Conservation (phyloP, 2,888 invertebrate species). For the Drosophila mercatorum region DNA sequence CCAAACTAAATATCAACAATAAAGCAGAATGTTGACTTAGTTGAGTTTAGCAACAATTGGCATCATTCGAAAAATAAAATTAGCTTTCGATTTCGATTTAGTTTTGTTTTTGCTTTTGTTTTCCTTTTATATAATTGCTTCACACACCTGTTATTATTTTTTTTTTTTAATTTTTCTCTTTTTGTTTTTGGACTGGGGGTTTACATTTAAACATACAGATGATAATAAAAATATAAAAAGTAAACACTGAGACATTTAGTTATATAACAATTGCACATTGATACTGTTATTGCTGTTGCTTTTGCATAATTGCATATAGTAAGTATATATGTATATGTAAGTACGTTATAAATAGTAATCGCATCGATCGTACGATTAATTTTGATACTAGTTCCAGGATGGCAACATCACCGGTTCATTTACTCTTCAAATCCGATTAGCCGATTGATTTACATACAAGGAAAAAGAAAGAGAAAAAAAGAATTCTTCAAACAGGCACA, state of each 20-base stretch:
- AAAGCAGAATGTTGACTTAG: conserved; percentile 39
- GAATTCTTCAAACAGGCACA: conserved; percentile 39
- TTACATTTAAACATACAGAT: conserved; percentile 53
- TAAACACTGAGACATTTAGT: conserved; percentile 50
- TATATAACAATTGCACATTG: conserved; percentile 59
- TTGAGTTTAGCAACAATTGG: conserved; percentile 33
- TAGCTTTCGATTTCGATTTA: conserved; percentile 9
- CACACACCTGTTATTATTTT: conserved; percentile 37
- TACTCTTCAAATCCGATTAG: not conserved
- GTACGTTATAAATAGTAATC: conserved; percentile 47
- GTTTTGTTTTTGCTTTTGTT: conserved; percentile 5
- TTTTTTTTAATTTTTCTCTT: not conserved
- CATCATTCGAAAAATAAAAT: conserved; percentile 36
- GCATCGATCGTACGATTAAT: conserved; percentile 38
- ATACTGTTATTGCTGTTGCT: conserved; percentile 52
- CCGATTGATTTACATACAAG: conserved; percentile 23
- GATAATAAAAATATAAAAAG: conserved; percentile 25
- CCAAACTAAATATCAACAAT: conserved; percentile 29
- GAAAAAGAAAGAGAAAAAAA: conserved; percentile 15
- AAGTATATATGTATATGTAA: conserved; percentile 42
- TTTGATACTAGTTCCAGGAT: conserved; percentile 38
- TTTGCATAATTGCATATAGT: conserved; percentile 52
- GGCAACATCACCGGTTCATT: conserved; percentile 14
- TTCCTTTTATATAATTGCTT: conserved; percentile 33
- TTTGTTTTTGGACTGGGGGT: conserved; percentile 4